Percentiles rank a stretch among this genome's conserved stretches.
Conservation (phyloP, 1,140 invertebrate genomes). For the Helicoverpa zea region DNA sequence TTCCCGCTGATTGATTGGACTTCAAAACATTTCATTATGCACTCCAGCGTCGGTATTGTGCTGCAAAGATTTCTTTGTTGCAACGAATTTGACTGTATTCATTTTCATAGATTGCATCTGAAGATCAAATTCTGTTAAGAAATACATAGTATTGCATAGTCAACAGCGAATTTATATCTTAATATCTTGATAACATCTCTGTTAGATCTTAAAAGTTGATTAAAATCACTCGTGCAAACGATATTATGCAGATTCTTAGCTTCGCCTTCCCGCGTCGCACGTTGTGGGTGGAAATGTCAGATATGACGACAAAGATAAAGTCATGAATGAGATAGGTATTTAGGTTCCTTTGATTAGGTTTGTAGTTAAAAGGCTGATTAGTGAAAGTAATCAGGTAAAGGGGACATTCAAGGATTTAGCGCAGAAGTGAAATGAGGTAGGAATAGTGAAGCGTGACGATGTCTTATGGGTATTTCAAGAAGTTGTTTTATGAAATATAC, state of each 20-base stretch:
- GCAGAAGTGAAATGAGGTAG: too few species aligned
- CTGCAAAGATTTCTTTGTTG: too few species aligned
- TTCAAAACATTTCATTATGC: too few species aligned
- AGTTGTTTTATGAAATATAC: not conserved
- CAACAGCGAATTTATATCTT: not conserved
- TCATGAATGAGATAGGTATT: not conserved
- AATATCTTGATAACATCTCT: constrained; percentile 1
- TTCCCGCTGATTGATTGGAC: too few species aligned
- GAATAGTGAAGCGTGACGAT: not conserved
- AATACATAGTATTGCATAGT: too few species aligned
- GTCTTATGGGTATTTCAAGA: not conserved
- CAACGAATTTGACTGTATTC: too few species aligned
- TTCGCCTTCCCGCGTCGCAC: not conserved
- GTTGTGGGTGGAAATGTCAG: constrained; percentile 1
- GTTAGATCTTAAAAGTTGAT: not conserved
- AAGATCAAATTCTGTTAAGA: too few species aligned
- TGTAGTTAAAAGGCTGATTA: too few species aligned
- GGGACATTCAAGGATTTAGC: not conserved
- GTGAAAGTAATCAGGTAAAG: not conserved
- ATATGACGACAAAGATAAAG: not conserved
- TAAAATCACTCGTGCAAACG: constrained; percentile 8
- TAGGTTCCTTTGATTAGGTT: not conserved
- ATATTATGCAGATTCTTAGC: not conserved
- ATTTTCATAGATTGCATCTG: too few species aligned
- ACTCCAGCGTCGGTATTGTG: too few species aligned